Conservation (phyloP, 2,797 vertebrate genomes). For the Phataginus tetradactyla region DNA sequence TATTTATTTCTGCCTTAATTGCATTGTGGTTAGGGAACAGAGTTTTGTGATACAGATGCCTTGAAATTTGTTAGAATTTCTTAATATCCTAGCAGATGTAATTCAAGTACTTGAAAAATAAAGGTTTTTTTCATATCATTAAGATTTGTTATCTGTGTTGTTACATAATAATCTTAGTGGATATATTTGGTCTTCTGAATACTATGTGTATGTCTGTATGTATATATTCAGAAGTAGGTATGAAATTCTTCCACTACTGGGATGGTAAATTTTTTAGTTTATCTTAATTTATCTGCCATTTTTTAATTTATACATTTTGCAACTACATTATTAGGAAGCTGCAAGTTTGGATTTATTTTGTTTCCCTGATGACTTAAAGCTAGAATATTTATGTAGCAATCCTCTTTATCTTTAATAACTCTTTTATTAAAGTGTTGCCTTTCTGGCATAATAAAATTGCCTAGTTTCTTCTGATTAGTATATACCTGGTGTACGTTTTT, state of each 20-base stretch:
- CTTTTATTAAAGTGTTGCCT: not conserved
- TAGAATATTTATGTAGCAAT: not conserved
- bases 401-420: not conserved
- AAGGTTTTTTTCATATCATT: not conserved
- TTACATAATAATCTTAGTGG: not conserved
- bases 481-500: not conserved
- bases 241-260: not conserved
- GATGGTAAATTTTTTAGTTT: not conserved
- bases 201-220: too few species aligned
- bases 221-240: not conserved
- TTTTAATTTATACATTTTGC: slow-evolving; percentile 8
- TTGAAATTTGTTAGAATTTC: not conserved
- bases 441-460: not conserved
- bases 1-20: not conserved
- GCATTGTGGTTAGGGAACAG: not conserved
- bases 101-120: not conserved
- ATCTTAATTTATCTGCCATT: not conserved
- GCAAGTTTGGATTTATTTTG: not conserved
- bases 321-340: not conserved
- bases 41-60: not conserved
- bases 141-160: not conserved
- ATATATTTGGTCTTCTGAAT: not conserved
- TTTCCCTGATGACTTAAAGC: not conserved
- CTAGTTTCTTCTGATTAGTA: not conserved
- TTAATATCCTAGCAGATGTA: not conserved